Conservation (phyloP, 2,797 vertebrate species). For the Xiphophorus birchmanni region DNA sequence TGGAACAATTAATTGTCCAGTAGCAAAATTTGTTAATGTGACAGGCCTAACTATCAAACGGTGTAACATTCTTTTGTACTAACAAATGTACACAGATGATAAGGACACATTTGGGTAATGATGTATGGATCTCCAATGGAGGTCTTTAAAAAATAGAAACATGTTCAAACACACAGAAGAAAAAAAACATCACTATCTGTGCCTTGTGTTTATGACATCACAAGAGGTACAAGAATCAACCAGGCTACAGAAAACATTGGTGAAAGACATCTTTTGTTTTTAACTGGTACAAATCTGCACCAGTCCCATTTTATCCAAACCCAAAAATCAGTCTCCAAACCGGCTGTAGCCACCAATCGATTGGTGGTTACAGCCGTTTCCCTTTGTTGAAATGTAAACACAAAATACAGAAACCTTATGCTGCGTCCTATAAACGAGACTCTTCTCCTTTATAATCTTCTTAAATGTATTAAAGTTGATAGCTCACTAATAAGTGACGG, state of each 20-base stretch:
- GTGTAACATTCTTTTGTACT: background rate
- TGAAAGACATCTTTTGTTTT: background rate
- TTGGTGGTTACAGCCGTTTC: background rate
- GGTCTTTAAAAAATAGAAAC: too few relatives aligned
- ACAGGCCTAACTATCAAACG: background rate
- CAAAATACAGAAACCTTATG: background rate
- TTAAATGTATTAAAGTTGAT: background rate
- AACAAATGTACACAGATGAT: background rate
- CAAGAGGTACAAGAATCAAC: background rate
- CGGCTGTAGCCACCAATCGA: background rate
- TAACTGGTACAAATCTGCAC: background rate
- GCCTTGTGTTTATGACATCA: background rate
- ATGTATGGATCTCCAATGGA: too few relatives aligned
- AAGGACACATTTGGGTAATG: background rate
- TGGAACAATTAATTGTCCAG: too few relatives aligned
- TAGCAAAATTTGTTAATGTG: too few relatives aligned
- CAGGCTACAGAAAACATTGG: background rate
- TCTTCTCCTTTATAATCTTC: background rate
- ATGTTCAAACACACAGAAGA: too few relatives aligned
- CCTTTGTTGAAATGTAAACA: background rate
- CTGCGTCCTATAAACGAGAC: background rate
- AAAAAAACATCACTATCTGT: too few relatives aligned
- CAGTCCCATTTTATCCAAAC: background rate
- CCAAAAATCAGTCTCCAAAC: background rate
- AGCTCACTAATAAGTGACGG: background rate